phyloP scores from a whole-genome alignment of 2,797 vertebrate genomes.

The Vespertilio murinus region DNA sequence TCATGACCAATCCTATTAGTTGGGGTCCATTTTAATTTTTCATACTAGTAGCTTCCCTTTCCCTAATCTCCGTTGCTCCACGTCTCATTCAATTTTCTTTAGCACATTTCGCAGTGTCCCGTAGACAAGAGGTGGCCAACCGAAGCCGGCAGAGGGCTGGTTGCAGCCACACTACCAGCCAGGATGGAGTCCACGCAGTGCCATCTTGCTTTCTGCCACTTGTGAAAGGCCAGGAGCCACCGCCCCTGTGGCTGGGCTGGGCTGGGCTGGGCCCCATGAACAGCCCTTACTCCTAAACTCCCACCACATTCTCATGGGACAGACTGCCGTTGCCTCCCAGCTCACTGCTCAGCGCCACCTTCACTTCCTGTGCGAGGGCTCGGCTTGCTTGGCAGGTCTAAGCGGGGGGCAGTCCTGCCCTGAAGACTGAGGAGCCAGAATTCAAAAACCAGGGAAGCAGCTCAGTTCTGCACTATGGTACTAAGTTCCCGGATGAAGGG shows the following conservation, averaged over 20 bases:
- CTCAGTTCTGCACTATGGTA: rapidly evolving
- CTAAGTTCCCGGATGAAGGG: not conserved
- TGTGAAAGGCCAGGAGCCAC: not conserved
- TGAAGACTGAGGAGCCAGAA: not conserved
- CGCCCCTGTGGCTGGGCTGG: no score
- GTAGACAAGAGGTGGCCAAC: not conserved
- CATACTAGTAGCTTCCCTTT: not conserved
- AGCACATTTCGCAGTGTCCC: not conserved
- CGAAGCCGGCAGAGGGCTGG: not conserved
- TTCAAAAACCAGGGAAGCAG: not conserved
- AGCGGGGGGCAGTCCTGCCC: rapidly evolving
- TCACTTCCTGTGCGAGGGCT: rapidly evolving
- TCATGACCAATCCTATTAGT: rapidly evolving
- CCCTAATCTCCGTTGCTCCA: not conserved
- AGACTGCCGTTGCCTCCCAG: not conserved
- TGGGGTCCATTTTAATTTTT: not conserved
- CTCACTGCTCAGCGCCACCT: rapidly evolving
- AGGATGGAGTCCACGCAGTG: not conserved
- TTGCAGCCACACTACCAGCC: no score
- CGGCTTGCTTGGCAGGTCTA: rapidly evolving
- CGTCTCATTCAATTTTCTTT: not conserved
- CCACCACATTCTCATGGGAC: rapidly evolving
- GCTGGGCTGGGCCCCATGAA: rapidly evolving
- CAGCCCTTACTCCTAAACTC: not conserved
- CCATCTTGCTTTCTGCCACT: no score